phyloP scores from a whole-genome alignment of 2,113 vertebrate species.

The Geococcyx californianus region DNA sequence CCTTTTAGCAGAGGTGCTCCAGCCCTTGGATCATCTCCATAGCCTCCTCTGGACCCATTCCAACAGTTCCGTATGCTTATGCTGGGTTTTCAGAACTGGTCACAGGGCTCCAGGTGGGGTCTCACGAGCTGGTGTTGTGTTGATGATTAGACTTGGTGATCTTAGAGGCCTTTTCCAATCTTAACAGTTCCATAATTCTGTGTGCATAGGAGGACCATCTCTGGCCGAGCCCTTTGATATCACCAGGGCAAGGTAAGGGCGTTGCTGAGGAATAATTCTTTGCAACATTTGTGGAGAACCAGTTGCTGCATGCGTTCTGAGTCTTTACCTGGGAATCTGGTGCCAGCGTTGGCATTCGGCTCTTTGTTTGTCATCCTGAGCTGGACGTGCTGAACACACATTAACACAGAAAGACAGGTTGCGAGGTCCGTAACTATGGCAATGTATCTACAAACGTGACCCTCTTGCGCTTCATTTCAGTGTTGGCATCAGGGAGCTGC shows the following conservation, averaged over 20 bases:
- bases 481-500: neutral
- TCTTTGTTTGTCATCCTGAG: neutral
- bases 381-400: neutral
- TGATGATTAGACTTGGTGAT: too few relatives aligned
- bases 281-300: neutral
- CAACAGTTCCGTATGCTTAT: too few relatives aligned
- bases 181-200: too few relatives aligned
- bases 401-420: neutral
- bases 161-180: too few relatives aligned
- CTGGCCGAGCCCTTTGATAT: neutral
- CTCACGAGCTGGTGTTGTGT: too few relatives aligned
- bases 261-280: neutral
- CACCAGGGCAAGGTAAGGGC: neutral
- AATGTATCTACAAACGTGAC: neutral
- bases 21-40: too few relatives aligned
- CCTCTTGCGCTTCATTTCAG: neutral
- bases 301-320: neutral
- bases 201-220: too few relatives aligned
- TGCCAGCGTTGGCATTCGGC: rapidly evolving
- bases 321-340: neutral
- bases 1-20: too few relatives aligned
- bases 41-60: too few relatives aligned
- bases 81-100: too few relatives aligned
- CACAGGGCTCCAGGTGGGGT: too few relatives aligned
- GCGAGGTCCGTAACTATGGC: neutral